phyloP scores from a whole-genome alignment of 2,797 vertebrate genomes.

The Nyctibius grandis region DNA sequence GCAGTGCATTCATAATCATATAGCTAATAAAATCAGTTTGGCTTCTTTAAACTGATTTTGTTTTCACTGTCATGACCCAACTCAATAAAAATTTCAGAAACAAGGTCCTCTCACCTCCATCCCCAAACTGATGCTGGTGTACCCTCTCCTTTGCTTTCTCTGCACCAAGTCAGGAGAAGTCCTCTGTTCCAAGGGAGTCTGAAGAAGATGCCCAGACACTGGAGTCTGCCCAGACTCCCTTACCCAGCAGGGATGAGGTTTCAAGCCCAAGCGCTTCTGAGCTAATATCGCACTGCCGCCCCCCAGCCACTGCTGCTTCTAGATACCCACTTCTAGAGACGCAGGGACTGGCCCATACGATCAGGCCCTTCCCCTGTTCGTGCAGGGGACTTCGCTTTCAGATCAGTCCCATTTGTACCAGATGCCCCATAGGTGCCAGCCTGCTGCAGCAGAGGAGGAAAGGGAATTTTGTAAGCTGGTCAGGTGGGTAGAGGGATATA shows the following conservation, averaged over 20 bases:
- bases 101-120: background rate
- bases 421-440: background rate
- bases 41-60: background rate
- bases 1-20: background rate
- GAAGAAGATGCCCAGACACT: background rate
- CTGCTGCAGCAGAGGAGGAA: background rate
- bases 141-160: background rate
- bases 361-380: background rate
- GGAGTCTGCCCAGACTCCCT: background rate
- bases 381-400: background rate
- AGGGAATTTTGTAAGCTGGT: background rate
- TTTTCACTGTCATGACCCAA: background rate
- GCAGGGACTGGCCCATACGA: rapidly evolving
- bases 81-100: background rate
- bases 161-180: background rate
- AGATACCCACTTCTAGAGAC: background rate
- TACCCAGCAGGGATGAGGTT: rapidly evolving
- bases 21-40: background rate
- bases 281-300: rapidly evolving
- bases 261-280: background rate
- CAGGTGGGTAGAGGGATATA: background rate
- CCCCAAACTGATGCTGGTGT: background rate
- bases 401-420: background rate
- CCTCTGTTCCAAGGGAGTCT: background rate
- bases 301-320: background rate